Conservation (phyloP, 2,797 vertebrate species). For the Pygocentrus nattereri region DNA sequence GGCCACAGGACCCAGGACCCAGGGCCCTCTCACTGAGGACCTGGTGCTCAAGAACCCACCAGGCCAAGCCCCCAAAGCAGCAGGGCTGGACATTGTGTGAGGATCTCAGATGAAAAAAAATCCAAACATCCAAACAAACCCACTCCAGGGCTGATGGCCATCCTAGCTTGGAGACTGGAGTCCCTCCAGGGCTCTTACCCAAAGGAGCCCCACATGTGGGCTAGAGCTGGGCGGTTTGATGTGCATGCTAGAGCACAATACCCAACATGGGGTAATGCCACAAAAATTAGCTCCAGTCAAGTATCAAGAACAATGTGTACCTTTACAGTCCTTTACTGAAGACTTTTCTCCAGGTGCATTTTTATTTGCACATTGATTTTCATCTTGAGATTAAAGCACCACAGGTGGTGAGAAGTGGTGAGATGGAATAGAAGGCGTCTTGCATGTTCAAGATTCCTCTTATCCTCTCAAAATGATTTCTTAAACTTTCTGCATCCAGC, state of each 20-base stretch:
- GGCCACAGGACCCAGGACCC: constrained; percentile 8
- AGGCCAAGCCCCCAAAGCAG: constrained; percentile 45
- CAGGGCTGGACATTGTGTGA: constrained; percentile 64
- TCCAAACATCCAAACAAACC: constrained; percentile 56
- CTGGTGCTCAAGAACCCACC: constrained; percentile 43
- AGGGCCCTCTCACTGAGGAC: constrained; percentile 52
- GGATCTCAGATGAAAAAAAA: constrained; percentile 33
- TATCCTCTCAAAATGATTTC: background rate
- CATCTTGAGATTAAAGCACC: background rate
- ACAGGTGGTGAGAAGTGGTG: constrained; percentile 30
- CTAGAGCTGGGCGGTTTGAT: constrained; percentile 36
- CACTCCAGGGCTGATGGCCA: constrained; percentile 66
- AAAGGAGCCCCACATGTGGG: constrained; percentile 51
- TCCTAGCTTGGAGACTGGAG: constrained; percentile 61
- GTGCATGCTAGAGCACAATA: constrained; percentile 46
- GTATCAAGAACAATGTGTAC: constrained; percentile 9
- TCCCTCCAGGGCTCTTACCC: constrained; percentile 54
- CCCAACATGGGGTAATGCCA: constrained; percentile 60
- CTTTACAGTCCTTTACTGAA: constrained; percentile 17
- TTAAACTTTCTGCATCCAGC: background rate
- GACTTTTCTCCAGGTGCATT: constrained; percentile 1
- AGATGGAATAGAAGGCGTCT: constrained; percentile 11
- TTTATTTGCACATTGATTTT: constrained; percentile 26
- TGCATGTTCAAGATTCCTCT: constrained; percentile 3
- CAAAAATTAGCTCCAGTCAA: constrained; percentile 41